Percentiles rank a stretch among this genome's conserved stretches.
These are phyloP conservation scores for Acronicta aceris DNA, from an alignment of 2,888 invertebrate species.

Conservation along the genomic window DNA sequence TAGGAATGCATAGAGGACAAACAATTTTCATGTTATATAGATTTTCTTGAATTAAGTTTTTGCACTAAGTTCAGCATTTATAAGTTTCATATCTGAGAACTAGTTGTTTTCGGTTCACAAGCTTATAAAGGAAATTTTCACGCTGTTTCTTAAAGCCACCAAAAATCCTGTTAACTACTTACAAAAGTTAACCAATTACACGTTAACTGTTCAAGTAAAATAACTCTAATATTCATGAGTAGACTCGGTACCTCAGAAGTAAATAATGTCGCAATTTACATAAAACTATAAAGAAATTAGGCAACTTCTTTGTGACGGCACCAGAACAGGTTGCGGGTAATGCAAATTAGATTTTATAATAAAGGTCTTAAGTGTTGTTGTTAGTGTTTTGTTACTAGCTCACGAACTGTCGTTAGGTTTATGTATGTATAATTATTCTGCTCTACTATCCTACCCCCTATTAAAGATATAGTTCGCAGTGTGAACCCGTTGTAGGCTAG, in stretches of 20 bases:
- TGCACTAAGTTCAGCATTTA: constrained; percentile 2
- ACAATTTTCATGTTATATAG: too few species aligned
- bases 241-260: constrained; percentile 22
- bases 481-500: too few species aligned
- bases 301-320: constrained; percentile 40
- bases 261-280: constrained; percentile 51
- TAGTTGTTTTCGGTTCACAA: constrained; percentile 36
- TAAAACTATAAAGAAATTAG: constrained; percentile 57
- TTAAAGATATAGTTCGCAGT: too few species aligned
- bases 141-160: constrained; percentile 51
- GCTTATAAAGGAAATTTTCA: constrained; percentile 45
- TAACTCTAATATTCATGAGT: constrained; percentile 51
- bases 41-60: not conserved
- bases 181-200: constrained; percentile 63
- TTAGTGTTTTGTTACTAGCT: constrained; percentile 33
- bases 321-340: constrained; percentile 33
- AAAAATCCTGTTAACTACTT: constrained; percentile 54
- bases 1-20: too few species aligned
- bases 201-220: constrained; percentile 50
- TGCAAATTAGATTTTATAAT: constrained; percentile 53
- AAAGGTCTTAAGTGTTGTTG: constrained; percentile 31
- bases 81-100: constrained; percentile 9
- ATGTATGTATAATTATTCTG: constrained; percentile 4
- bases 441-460: not conserved
- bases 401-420: constrained; percentile 26